A percentile compares a stretch with the other conserved stretches of the same genome.
phyloP scores from a whole-genome alignment of 2,888 invertebrate species.

The Podotricha telesiphe region DNA sequence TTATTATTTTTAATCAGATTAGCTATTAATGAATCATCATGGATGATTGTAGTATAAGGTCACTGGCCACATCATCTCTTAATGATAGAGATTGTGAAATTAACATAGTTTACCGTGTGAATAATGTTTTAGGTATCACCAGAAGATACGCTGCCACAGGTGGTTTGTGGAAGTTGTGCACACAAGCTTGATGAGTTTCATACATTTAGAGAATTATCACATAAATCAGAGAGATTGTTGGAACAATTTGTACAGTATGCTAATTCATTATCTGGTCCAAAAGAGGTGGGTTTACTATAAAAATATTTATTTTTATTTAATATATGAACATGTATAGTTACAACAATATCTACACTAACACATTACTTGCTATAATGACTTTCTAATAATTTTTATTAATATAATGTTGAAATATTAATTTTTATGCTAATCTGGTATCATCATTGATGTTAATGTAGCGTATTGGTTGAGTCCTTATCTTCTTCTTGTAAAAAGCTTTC shows the following conservation, averaged over 20 bases:
- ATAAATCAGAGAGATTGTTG: conserved; percentile 89
- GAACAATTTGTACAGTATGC: conserved; percentile 90
- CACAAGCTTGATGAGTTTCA: conserved; percentile 89
- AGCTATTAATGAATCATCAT: conserved; percentile 70
- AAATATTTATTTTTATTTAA: conserved; percentile 42
- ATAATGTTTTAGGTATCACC: conserved; percentile 87
- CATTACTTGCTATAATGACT: conserved; percentile 32
- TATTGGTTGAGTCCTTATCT: conserved; percentile 65
- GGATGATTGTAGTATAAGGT: conserved; percentile 63
- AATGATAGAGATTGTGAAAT: conserved; percentile 59
- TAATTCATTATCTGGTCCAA: conserved; percentile 85
- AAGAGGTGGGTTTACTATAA: conserved; percentile 82
- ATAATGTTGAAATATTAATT: conserved; percentile 34
- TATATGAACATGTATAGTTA: conserved; percentile 19
- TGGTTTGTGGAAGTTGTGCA: conserved; percentile 90
- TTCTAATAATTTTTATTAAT: conserved; percentile 28
- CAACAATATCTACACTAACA: conserved; percentile 35
- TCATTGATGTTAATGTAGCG: conserved; percentile 68
- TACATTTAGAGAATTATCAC: conserved; percentile 90
- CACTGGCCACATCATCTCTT: conserved; percentile 49
- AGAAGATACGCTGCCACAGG: conserved; percentile 89
- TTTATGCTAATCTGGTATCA: conserved; percentile 68
- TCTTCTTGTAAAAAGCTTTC: conserved; percentile 67
- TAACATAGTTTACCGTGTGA: conserved; percentile 51
- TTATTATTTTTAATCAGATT: conserved; percentile 68